Conservation (phyloP, 2,113 vertebrate genomes). For the Cisticola juncidis region DNA sequence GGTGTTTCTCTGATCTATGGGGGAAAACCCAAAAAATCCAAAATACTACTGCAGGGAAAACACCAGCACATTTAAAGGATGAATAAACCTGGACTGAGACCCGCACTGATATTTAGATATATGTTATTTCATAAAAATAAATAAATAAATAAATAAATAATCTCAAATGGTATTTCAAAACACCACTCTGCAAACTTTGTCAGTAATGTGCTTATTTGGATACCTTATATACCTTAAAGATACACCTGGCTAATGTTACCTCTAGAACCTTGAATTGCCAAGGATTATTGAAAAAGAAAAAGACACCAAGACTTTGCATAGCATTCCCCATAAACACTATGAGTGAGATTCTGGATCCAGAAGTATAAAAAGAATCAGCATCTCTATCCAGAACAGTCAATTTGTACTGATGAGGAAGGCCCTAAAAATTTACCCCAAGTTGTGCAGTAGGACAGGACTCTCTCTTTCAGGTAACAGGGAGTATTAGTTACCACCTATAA, state of each 20-base stretch:
- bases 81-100: neutral
- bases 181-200: neutral
- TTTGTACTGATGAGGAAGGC: neutral
- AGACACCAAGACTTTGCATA: neutral
- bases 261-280: neutral
- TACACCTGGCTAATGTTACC: neutral
- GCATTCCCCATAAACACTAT: rapidly evolving
- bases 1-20: neutral
- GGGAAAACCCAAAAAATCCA: neutral
- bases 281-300: neutral
- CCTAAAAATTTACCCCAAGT: neutral
- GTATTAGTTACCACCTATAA: neutral
- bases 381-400: neutral
- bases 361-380: neutral
- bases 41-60: neutral
- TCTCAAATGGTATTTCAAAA: neutral
- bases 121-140: neutral
- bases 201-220: neutral
- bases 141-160: neutral
- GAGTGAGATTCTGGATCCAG: neutral
- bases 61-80: neutral
- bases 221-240: neutral
- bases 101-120: neutral
- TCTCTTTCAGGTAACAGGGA: neutral
- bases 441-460: neutral